A percentile compares a stretch with the other conserved stretches of the same genome.
These are phyloP conservation scores for Epicauta chinensis DNA, from an alignment of 1,140 invertebrate genomes.

Conservation along the genomic window DNA sequence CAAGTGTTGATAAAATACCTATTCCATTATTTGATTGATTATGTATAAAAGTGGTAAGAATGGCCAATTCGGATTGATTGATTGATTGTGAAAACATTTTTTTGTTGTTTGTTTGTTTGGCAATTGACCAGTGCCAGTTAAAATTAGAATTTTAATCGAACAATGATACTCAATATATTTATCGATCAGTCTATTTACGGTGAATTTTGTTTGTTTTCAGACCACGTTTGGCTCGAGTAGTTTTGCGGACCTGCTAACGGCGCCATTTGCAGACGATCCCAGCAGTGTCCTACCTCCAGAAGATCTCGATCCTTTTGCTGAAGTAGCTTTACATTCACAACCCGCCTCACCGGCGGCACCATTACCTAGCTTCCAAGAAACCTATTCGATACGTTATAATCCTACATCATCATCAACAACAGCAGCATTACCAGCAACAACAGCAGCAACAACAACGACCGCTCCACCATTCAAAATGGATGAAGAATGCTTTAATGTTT, in stretches of 20 bases:
- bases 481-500: conserved; percentile 61
- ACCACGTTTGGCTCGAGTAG: conserved; percentile 57
- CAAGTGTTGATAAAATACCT: too few relatives aligned
- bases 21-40: too few relatives aligned
- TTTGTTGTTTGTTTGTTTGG: too few relatives aligned
- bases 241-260: conserved; percentile 56
- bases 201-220: conserved; percentile 39
- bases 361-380: conserved; percentile 80
- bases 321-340: conserved; percentile 35
- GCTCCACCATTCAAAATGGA: conserved; percentile 67
- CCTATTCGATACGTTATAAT: conserved; percentile 65
- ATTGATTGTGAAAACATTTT: too few relatives aligned
- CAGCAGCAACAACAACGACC: conserved; percentile 30
- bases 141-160: too few relatives aligned
- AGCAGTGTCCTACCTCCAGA: conserved; percentile 36
- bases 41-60: too few relatives aligned
- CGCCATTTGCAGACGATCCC: conserved; percentile 50
- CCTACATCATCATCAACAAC: conserved; percentile 41
- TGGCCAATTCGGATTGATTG: too few relatives aligned
- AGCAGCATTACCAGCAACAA: conserved; percentile 38
- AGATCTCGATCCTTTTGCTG: conserved; percentile 40
- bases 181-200: too few relatives aligned
- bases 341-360: conserved; percentile 47
- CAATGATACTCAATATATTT: too few relatives aligned
- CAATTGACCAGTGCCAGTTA: too few relatives aligned